A percentile compares a stretch with the other conserved stretches of the same genome.
Evolutionary conservation across 1,140 invertebrate genomes (phyloP).

Genomic region (Tetranychus urticae): DNA sequence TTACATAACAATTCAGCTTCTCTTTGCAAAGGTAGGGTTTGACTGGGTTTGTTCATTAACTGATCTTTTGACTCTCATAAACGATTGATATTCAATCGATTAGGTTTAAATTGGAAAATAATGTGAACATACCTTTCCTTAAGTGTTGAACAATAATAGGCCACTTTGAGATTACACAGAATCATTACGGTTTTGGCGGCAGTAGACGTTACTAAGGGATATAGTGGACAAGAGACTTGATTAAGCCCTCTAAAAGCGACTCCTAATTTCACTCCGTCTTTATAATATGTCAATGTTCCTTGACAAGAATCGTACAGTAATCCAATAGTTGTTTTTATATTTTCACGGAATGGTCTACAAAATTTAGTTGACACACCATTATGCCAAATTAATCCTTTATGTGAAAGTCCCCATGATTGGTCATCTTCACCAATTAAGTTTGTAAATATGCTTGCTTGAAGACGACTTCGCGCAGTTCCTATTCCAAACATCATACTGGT

Average conservation of each 20-base stretch:
- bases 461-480: constrained; percentile 32
- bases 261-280: constrained; percentile 37
- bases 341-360: constrained; percentile 41
- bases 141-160: too few species aligned
- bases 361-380: constrained; percentile 32
- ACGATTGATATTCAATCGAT: too few species aligned
- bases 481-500: constrained; percentile 55
- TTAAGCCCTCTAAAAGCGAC: constrained; percentile 27
- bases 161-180: constrained; percentile 18
- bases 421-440: constrained; percentile 43
- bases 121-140: too few species aligned
- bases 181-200: constrained; percentile 49
- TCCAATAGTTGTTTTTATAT: constrained; percentile 37
- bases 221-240: constrained; percentile 29
- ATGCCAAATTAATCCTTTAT: constrained; percentile 46
- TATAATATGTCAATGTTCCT: constrained; percentile 44
- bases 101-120: too few species aligned
- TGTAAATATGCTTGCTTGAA: constrained; percentile 38
- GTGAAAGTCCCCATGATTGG: constrained; percentile 43
- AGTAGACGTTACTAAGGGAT: constrained; percentile 42
- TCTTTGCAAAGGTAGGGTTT: too few species aligned
- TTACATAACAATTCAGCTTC: too few species aligned
- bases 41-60: too few species aligned
- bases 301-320: constrained; percentile 36
- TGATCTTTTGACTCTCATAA: too few species aligned